Percentiles rank a stretch among this genome's conserved stretches.
Conservation (phyloP, 2,113 vertebrate species). For the Crotalus horridus region DNA sequence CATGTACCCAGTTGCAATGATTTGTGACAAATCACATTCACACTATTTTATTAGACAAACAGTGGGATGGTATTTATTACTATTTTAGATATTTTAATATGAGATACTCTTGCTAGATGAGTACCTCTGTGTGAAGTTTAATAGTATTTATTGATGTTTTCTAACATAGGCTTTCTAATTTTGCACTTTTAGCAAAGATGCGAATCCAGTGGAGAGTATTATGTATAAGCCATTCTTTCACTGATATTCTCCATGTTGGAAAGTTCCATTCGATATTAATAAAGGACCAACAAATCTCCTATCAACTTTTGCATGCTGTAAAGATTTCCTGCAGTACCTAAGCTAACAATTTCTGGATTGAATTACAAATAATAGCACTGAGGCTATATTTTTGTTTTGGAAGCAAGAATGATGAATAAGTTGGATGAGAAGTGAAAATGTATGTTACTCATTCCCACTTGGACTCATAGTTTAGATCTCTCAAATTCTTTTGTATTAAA, state of each 20-base stretch:
- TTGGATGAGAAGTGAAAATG: not conserved
- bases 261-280: not conserved
- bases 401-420: not conserved
- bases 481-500: not conserved
- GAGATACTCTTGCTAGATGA: not conserved
- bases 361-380: not conserved
- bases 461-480: not conserved
- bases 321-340: not conserved
- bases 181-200: not conserved
- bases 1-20: constrained; percentile 3
- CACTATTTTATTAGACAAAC: constrained; percentile 18
- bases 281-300: not conserved
- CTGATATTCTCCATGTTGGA: not conserved
- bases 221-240: not conserved
- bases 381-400: not conserved
- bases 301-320: not conserved
- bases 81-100: constrained; percentile 16
- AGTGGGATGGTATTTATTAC: constrained; percentile 8
- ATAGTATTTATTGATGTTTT: constrained; percentile 6
- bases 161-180: not conserved
- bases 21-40: constrained; percentile 32
- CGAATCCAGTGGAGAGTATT: not conserved
- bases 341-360: not conserved
- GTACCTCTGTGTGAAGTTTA: constrained; percentile 9
- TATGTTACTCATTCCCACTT: not conserved